Evolutionary conservation across 2,888 invertebrate species (phyloP), one percentile per base, ranked within the genome.

Genomic region (Isotomurus palustris): DNA sequence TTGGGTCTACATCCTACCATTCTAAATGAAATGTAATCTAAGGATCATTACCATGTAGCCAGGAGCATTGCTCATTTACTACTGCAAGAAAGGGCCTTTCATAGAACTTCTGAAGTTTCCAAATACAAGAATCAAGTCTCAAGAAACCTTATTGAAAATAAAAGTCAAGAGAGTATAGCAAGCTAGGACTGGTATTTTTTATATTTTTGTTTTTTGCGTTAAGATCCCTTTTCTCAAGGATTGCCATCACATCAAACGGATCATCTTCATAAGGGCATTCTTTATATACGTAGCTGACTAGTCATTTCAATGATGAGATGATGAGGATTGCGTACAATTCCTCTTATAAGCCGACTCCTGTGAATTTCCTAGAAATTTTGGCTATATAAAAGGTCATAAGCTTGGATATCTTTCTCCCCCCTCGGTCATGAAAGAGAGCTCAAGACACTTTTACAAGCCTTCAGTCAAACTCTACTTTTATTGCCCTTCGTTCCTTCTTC

Each of bases 381-480:
- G 67, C 69, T 58, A 68, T 70, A 68, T 67, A 68, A 70, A 66
- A 62, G 55, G 45, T 61, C 62, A 59, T 64, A 58, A 59, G 55
- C 60, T 58, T 49, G 35, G 53, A 53, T 64, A 58, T 62, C 60
- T 58, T 40, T 53, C 44, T 45, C 38, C 58, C 57, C n/a, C 52
- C 53, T 53, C 36, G 53, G 58, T 58, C 59, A 58, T 65, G 62
- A 65, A 65, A 59, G 59, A 64, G 65, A 58, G 64, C 62, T 66
- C 60, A 61, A 66, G 70, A 68, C 70, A 65, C 53, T 70, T 70
- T 70, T 70, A 70, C 67, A 70, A 70, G 68, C 66, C 58, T 68
- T 68, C 68, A 70, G 63, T 70, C 70, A 68, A 68, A 68, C 53
- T 63, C 53, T 56, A 60, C 65, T 70, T 70, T 70, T 70, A 70